Conservation (phyloP, 2,797 vertebrate species). For the Lycodopsis pacificus region DNA sequence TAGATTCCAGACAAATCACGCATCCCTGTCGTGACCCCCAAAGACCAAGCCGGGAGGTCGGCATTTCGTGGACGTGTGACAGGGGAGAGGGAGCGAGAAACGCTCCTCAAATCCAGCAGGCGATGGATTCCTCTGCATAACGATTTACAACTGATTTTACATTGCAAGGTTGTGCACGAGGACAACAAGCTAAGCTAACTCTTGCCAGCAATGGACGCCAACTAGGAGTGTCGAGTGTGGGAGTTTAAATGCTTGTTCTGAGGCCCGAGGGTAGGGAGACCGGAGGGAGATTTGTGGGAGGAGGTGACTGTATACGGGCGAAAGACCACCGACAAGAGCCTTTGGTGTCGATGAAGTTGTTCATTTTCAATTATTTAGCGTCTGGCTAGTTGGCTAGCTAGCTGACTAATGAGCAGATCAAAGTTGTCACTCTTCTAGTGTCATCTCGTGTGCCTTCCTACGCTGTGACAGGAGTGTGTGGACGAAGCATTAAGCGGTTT, state of each 20-base stretch:
- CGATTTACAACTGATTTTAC: constrained; percentile 30
- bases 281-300: constrained; percentile 13
- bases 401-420: neutral
- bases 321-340: no score
- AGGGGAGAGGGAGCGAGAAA: constrained; percentile 32
- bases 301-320: neutral
- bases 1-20: constrained; percentile 57
- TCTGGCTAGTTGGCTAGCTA: no score
- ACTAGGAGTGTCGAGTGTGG: constrained; percentile 50
- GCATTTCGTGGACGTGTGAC: constrained; percentile 37
- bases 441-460: neutral
- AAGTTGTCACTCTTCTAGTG: neutral
- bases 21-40: constrained; percentile 42
- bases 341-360: no score
- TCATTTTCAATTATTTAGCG: neutral
- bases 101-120: constrained; percentile 30
- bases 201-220: constrained; percentile 26
- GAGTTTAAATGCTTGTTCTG: constrained; percentile 64
- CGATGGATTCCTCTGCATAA: constrained; percentile 9
- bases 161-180: constrained; percentile 17
- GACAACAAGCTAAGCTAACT: constrained; percentile 29
- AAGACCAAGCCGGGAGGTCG: constrained; percentile 46
- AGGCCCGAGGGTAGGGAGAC: constrained; percentile 50
- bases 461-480: neutral
- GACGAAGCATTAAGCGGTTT: neutral